Conservation (phyloP, 1,140 invertebrate genomes). For the Macrosteles quadrilineatus region DNA sequence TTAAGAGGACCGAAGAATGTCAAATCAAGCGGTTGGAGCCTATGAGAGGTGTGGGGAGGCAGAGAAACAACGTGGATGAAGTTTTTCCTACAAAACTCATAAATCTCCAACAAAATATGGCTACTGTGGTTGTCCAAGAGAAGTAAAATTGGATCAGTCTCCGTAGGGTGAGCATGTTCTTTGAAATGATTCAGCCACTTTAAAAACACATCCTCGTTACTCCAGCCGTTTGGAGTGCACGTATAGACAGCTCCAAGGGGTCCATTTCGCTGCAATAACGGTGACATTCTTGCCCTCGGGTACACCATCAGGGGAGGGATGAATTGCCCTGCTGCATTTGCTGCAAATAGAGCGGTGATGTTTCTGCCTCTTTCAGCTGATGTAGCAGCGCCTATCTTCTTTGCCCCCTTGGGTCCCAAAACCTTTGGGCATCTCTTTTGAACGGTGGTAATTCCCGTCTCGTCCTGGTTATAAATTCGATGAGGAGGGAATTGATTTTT, state of each 20-base stretch:
- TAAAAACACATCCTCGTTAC: background rate
- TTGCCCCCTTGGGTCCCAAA: background rate
- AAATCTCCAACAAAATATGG: background rate
- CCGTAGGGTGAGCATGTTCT: background rate
- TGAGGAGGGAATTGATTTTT: too few species aligned
- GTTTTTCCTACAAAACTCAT: background rate
- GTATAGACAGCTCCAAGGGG: background rate
- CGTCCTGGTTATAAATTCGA: too few species aligned
- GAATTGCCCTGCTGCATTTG: background rate
- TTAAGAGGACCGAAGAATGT: too few species aligned
- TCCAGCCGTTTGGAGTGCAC: background rate
- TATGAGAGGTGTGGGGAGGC: background rate
- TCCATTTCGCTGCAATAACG: background rate
- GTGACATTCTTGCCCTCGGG: background rate
- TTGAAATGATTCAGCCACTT: background rate
- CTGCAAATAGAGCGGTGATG: background rate
- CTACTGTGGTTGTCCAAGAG: background rate
- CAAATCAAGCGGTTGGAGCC: too few species aligned
- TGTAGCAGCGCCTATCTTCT: background rate
- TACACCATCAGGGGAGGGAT: background rate
- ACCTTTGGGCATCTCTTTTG: too few species aligned
- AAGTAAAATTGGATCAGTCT: background rate
- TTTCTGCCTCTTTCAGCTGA: background rate
- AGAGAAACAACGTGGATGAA: background rate
- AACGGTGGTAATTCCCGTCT: too few species aligned